These are phyloP conservation scores for Centruroides vittatus DNA, from an alignment of 1,140 invertebrate species.

Conservation along the genomic window DNA sequence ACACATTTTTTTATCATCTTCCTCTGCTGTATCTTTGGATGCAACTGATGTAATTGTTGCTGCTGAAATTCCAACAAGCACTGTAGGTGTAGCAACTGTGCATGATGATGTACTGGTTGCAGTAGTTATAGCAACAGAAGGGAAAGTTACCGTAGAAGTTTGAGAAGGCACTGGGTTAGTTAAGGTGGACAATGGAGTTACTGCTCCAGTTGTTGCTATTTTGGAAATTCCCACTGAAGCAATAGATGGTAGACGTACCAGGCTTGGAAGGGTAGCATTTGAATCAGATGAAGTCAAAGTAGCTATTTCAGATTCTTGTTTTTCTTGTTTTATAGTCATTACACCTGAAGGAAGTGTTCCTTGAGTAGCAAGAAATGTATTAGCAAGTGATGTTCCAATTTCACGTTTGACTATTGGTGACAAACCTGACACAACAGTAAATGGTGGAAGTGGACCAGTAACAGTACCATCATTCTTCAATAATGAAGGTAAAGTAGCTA, in stretches of 20 bases:
- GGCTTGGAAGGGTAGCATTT: conserved; percentile 3
- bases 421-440: conserved; percentile 12
- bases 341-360: conserved; percentile 3
- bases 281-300: conserved; percentile 9
- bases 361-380: conserved; percentile 5
- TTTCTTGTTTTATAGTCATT: conserved; percentile 15
- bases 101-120: conserved; percentile 2
- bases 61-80: background rate
- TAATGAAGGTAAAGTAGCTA: background rate
- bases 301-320: conserved; percentile 5
- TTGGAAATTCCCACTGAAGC: conserved; percentile 10
- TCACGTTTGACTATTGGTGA: conserved; percentile 9
- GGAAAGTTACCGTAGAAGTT: conserved; percentile 11
- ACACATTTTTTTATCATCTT: background rate
- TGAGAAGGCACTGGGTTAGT: conserved; percentile 14
- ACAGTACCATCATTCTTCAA: conserved; percentile 9
- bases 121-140: background rate
- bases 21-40: background rate
- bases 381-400: background rate
- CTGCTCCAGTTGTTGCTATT: conserved; percentile 1
- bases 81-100: background rate
- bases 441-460: conserved; percentile 13
- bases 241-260: conserved; percentile 9
- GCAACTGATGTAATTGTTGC: background rate
- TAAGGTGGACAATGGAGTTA: conserved; percentile 1